Conservation (phyloP, 2,113 vertebrate genomes). For the Eolophus roseicapilla region DNA sequence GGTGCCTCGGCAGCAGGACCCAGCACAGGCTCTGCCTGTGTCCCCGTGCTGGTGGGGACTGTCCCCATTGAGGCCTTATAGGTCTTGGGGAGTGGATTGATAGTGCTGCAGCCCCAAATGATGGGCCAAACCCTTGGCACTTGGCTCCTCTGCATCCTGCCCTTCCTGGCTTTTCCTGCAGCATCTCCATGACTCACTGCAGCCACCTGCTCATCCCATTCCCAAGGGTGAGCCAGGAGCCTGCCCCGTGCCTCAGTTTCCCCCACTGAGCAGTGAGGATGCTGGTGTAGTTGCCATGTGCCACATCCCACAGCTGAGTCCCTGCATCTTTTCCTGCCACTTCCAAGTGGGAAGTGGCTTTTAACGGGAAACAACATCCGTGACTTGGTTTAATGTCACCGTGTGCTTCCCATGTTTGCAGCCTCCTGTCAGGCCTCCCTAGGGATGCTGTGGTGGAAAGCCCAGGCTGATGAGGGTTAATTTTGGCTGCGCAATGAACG, state of each 20-base stretch:
- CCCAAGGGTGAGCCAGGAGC: background rate
- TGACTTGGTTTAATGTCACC: background rate
- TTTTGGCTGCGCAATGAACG: background rate
- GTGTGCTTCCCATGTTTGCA: background rate
- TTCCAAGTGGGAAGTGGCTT: background rate
- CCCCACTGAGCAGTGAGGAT: accelerated
- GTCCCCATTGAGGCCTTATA: background rate
- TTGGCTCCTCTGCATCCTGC: background rate
- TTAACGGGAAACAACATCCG: accelerated
- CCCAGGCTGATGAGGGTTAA: background rate
- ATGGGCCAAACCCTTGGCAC: background rate
- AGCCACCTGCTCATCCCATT: background rate
- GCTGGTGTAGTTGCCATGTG: background rate
- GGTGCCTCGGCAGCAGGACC: background rate
- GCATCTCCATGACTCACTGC: background rate
- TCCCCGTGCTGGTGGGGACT: background rate
- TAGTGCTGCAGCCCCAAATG: background rate
- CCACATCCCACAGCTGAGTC: background rate
- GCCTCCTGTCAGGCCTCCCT: background rate
- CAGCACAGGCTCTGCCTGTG: background rate
- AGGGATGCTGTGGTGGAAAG: background rate
- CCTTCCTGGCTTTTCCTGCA: background rate
- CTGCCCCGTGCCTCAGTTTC: conserved; percentile 1
- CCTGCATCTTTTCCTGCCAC: background rate
- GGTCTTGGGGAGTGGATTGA: background rate